Evolutionary conservation across 1,140 invertebrate genomes (phyloP).

Genomic region (Ceratosolen fusciceps): DNA sequence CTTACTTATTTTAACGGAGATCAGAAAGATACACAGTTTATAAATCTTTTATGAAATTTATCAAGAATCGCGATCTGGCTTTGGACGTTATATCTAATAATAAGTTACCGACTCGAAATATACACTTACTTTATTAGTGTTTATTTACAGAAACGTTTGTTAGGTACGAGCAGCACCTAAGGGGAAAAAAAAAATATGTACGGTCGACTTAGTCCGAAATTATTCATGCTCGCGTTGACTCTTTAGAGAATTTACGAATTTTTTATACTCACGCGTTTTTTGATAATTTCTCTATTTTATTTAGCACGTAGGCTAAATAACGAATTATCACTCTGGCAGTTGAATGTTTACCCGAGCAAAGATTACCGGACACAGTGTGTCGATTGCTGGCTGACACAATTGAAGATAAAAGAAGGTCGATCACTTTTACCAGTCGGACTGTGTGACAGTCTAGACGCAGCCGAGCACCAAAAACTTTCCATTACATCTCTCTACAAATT

Average conservation of each 20-base stretch:
- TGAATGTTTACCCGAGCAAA: slow-evolving; percentile 1
- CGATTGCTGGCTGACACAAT: slow-evolving; percentile 29
- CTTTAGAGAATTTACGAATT: neutral
- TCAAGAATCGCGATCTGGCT: neutral
- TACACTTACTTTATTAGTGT: too few relatives aligned
- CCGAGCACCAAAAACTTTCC: slow-evolving; percentile 2
- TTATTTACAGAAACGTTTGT: too few relatives aligned
- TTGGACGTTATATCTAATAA: too few relatives aligned
- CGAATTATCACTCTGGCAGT: neutral
- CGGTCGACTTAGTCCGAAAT: too few relatives aligned
- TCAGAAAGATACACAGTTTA: neutral
- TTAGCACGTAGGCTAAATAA: slow-evolving; percentile 3
- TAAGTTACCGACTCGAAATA: too few relatives aligned
- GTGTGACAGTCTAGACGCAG: neutral
- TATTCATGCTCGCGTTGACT: too few relatives aligned
- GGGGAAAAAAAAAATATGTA: too few relatives aligned
- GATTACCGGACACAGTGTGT: slow-evolving; percentile 27
- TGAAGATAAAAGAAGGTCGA: slow-evolving; percentile 5
- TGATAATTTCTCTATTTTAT: neutral
- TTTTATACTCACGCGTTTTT: neutral
- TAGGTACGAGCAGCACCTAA: too few relatives aligned
- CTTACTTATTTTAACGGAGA: neutral
- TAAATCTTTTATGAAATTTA: neutral
- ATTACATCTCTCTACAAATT: too few relatives aligned
- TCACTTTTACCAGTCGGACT: neutral